Base-by-base conservation (phyloP, 2,113 vertebrate genomes). In the Myotis brandtii region DNA sequence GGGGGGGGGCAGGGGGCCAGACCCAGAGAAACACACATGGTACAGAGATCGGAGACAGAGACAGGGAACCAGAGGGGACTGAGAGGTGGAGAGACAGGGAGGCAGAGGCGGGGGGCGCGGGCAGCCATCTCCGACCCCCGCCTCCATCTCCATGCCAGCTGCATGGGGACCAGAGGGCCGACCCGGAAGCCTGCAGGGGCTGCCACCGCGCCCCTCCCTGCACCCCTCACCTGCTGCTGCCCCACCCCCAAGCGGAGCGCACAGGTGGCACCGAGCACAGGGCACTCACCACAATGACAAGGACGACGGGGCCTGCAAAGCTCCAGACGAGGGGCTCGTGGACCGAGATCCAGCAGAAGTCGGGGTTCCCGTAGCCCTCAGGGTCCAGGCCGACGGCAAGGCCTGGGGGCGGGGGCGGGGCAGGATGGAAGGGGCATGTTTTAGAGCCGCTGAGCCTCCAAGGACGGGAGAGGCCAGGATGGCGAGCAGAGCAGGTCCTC, bases 341-440 rank as follows among this genome's bases (percentile, higher is more conserved):
- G 97, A 99, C 98, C 27, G 99, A 99, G 97, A 99, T 99, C 99
- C 99, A 99, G 95, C 99, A 99, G 97, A 99, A 99, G 97, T 99
- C 99, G 0, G 99, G 99, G 98, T 99, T 99, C 64, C 99, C 99
- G 0, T 99, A 99, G 95, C 99, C 99, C 87, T 99, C 99, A 0
- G 99, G 99, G 97, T 99, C 99, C 97, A 99, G 97, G 82, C 99
- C 99, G 32, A 99, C 99, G 0, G 99, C 99, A 96, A 99, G 98
- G 77, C 99, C 99, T 99, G 97, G 0, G 37, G 37, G 84, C 14
- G 96, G n/a, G 96, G 73, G 46, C 56, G 3, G 17, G 43, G 43
- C 11, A 56, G 64, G 48, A 50, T 0, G 1, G 6, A 83, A 52
- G 16, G 13, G 21, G 9, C 37, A 1, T 56, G 54, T 62, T 89